phyloP scores from a whole-genome alignment of 2,113 vertebrate species.

The Phylloscopus trochiloides region DNA sequence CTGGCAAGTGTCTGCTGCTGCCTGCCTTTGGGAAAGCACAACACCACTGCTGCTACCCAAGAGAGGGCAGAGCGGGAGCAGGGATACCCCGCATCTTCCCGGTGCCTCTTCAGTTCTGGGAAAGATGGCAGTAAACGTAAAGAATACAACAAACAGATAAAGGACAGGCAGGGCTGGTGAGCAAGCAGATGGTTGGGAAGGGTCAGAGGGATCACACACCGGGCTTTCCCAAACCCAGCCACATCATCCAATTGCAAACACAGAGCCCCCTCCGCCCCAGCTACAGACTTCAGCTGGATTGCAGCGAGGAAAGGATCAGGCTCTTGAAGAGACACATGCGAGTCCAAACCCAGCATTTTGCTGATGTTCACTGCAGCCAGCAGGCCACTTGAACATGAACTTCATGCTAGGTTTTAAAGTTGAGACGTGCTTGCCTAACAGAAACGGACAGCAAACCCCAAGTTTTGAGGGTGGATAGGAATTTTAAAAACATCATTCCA shows the following conservation, averaged over 20 bases:
- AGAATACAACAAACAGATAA: background rate
- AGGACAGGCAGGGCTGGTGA: background rate
- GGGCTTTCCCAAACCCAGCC: background rate
- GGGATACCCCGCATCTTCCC: rapidly evolving
- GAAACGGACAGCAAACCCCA: background rate
- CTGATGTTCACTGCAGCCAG: background rate
- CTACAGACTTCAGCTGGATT: background rate
- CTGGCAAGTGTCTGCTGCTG: background rate
- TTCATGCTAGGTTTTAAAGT: background rate
- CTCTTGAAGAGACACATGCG: rapidly evolving
- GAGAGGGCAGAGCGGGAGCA: background rate
- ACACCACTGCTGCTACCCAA: background rate
- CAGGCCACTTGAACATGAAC: background rate
- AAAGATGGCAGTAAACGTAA: background rate
- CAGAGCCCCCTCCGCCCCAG: background rate
- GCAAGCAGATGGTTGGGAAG: background rate
- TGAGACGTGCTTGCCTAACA: background rate
- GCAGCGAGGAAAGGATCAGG: background rate
- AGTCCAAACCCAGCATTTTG: background rate
- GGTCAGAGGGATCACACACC: rapidly evolving
- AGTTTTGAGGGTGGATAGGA: background rate
- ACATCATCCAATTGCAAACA: rapidly evolving
- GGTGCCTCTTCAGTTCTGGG: rapidly evolving
- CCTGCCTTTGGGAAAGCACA: background rate
- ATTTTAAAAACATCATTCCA: background rate